A percentile compares a stretch with the other conserved stretches of the same genome.
Conservation (phyloP, 2,113 vertebrate species). For the Strigops habroptila region DNA sequence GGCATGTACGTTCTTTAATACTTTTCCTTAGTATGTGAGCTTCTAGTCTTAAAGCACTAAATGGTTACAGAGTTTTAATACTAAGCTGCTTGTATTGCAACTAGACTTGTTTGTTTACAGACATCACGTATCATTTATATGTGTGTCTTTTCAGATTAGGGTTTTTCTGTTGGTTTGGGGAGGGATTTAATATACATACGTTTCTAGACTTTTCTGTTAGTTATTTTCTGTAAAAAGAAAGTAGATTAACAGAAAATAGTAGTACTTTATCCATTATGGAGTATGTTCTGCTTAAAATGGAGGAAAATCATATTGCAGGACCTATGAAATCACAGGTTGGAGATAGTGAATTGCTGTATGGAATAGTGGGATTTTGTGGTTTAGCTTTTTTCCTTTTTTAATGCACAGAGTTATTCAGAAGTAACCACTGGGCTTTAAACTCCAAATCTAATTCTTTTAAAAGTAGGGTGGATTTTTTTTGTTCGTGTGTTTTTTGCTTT, state of each 20-base stretch:
- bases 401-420: background rate
- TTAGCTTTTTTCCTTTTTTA: background rate
- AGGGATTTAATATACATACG: background rate
- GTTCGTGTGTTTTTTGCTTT: background rate
- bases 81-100: background rate
- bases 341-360: background rate
- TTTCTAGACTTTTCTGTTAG: background rate
- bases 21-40: background rate
- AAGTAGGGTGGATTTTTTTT: background rate
- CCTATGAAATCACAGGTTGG: background rate
- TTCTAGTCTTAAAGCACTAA: background rate
- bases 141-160: background rate
- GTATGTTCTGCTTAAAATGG: background rate
- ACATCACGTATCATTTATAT: background rate
- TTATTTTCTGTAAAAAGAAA: background rate
- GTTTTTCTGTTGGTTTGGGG: background rate
- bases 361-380: background rate
- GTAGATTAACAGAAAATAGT: background rate
- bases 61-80: background rate
- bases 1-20: background rate
- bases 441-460: background rate
- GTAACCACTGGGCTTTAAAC: background rate
- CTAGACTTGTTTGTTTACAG: background rate
- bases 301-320: background rate
- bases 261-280: background rate